Percentiles rank a stretch among this genome's conserved stretches.
These are phyloP conservation scores for Polyommatus iphigenia DNA, from an alignment of 2,888 invertebrate species.

Conservation along the genomic window DNA sequence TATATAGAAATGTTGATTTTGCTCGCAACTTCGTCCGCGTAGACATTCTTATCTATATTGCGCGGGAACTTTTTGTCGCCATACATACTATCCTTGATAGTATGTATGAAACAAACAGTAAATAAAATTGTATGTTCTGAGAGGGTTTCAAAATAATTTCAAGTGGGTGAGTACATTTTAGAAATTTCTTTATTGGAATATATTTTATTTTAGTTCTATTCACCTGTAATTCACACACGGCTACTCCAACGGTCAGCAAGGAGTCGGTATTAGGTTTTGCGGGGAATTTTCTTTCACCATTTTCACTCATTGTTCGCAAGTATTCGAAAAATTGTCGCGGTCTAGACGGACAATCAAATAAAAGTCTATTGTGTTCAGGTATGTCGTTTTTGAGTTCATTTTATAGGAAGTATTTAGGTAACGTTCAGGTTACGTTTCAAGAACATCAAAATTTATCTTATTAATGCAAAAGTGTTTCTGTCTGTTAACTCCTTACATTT, in stretches of 20 bases:
- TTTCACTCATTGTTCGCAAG: conserved; percentile 58
- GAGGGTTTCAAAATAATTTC: background rate
- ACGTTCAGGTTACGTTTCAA: background rate
- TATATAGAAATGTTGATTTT: background rate
- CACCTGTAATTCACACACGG: conserved; percentile 36
- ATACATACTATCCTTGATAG: no score
- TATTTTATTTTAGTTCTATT: background rate
- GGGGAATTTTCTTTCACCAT: conserved; percentile 49
- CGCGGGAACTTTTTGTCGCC: no score
- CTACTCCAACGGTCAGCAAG: conserved; percentile 44
- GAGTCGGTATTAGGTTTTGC: conserved; percentile 47
- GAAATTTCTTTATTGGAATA: background rate
- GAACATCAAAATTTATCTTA: no score
- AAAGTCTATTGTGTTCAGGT: conserved; percentile 8
- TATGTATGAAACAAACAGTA: no score
- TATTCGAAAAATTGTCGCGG: conserved; percentile 64
- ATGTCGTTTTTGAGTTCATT: background rate
- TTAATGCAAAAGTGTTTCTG: no score
- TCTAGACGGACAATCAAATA: conserved; percentile 52
- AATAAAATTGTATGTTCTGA: no score
- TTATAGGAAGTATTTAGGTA: background rate
- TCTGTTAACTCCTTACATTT: no score
- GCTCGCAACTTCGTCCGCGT: background rate
- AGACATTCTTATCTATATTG: background rate
- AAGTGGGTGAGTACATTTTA: no score